Conservation (phyloP, 2,888 invertebrate genomes). For the Nomada hirtipes region DNA sequence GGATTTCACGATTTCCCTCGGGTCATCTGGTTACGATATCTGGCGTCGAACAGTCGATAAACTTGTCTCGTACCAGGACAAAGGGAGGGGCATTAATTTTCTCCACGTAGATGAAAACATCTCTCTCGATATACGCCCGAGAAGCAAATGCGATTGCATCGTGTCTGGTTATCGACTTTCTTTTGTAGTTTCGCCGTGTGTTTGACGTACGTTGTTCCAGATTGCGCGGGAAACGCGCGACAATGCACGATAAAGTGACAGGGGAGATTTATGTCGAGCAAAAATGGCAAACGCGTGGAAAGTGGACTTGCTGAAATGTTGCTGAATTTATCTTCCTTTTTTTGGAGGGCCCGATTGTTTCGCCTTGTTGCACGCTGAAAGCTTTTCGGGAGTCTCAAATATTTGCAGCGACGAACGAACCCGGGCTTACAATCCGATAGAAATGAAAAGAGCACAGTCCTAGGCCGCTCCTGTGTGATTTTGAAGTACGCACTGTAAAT, state of each 20-base stretch:
- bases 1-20: constrained; percentile 68
- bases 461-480: too few relatives aligned
- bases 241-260: constrained; percentile 31
- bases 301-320: constrained; percentile 13
- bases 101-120: constrained; percentile 36
- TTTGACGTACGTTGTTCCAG: constrained; percentile 21
- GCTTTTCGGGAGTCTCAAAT: not conserved
- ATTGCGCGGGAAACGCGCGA: not conserved
- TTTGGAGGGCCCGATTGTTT: not conserved
- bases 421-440: too few relatives aligned
- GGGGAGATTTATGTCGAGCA: constrained; percentile 26
- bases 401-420: not conserved
- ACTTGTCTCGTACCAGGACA: constrained; percentile 24
- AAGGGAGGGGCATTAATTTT: constrained; percentile 33
- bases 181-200: not conserved
- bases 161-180: not conserved
- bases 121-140: not conserved
- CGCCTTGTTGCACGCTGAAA: constrained; percentile 1
- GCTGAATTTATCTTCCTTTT: not conserved
- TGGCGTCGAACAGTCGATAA: constrained; percentile 45
- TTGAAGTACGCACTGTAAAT: too few relatives aligned
- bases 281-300: constrained; percentile 2
- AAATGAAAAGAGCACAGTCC: too few relatives aligned
- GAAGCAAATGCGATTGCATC: constrained; percentile 9
- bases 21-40: constrained; percentile 60